Evolutionary conservation across 2,888 invertebrate species (phyloP).

Genomic region (Leucoma salicis): DNA sequence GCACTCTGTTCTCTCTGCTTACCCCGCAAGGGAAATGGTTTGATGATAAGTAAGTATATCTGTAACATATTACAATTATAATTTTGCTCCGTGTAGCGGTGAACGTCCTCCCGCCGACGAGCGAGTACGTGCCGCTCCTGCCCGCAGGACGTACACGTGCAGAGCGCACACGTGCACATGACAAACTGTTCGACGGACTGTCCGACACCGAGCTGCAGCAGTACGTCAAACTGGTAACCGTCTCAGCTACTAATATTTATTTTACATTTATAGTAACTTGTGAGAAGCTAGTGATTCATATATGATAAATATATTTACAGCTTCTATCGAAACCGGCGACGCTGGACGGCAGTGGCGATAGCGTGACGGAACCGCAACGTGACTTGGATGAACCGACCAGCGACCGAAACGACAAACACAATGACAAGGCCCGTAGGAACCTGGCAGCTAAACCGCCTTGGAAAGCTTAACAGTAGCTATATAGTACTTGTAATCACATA

Average conservation of each 20-base stretch:
- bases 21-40: too few species aligned
- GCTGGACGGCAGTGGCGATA: constrained; percentile 42
- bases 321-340: constrained; percentile 77
- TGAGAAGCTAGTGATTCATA: too few species aligned
- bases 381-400: constrained; percentile 62
- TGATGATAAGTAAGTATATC: too few species aligned
- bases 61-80: too few species aligned
- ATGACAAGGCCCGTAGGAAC: neutral
- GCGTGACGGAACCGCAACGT: constrained; percentile 12
- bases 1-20: too few species aligned
- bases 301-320: constrained; percentile 39
- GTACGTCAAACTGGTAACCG: constrained; percentile 66
- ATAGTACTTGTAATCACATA: too few species aligned
- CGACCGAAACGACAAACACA: constrained; percentile 41
- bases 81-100: too few species aligned
- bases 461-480: constrained; percentile 60
- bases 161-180: constrained; percentile 1
- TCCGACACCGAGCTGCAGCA: constrained; percentile 68
- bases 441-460: constrained; percentile 60
- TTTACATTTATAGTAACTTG: neutral
- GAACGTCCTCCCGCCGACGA: constrained; percentile 40
- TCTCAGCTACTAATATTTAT: neutral
- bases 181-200: constrained; percentile 39
- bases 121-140: constrained; percentile 44
- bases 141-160: constrained; percentile 10